These are phyloP conservation scores for Aphelenchoides fujianensis DNA, from an alignment of 1,140 invertebrate species.

Conservation along the genomic window DNA sequence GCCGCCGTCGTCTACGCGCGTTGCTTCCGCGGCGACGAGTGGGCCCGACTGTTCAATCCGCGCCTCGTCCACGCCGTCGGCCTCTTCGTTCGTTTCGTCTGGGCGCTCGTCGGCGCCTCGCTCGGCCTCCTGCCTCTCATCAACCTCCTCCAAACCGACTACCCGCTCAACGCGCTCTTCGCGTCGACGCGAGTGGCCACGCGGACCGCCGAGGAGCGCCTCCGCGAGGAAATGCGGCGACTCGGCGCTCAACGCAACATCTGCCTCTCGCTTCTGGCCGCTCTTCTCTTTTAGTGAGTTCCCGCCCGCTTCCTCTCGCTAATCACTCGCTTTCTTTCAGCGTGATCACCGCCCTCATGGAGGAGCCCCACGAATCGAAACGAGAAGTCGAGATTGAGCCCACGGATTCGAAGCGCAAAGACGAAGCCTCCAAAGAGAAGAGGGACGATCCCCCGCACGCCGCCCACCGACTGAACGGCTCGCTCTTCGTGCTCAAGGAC, in stretches of 20 bases:
- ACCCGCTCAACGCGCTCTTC: background rate
- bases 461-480: too few relatives aligned
- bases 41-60: background rate
- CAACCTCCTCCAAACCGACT: background rate
- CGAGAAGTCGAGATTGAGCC: too few relatives aligned
- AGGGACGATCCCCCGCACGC: too few relatives aligned
- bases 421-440: too few relatives aligned
- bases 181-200: too few relatives aligned
- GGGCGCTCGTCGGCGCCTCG: background rate
- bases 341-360: background rate
- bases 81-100: background rate
- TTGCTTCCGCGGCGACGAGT: background rate
- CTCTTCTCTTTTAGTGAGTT: background rate
- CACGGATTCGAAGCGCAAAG: too few relatives aligned
- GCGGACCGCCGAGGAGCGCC: too few relatives aligned
- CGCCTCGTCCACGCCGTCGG: background rate
- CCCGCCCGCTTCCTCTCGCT: background rate
- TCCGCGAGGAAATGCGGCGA: too few relatives aligned
- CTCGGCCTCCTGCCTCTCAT: background rate
- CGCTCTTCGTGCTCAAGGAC: too few relatives aligned
- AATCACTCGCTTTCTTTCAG: background rate
- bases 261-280: background rate
- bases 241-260: background rate
- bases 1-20: background rate
- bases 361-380: background rate